Base-by-base conservation (phyloP, 2,797 vertebrate species). In the Artibeus lituratus region DNA sequence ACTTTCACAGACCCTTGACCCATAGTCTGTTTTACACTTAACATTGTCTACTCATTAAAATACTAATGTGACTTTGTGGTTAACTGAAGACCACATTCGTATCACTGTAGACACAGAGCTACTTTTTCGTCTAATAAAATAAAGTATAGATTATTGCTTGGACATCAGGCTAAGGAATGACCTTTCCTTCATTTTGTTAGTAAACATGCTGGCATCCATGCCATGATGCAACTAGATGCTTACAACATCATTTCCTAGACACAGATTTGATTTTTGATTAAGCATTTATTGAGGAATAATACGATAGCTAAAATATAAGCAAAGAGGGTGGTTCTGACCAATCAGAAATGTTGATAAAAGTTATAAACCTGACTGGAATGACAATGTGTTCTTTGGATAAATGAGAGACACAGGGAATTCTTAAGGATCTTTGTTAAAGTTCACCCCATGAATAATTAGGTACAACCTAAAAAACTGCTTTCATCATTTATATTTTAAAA, bases 401-500 rank as follows among this genome's bases (percentile, higher is more conserved):
- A 67, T 65, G 24, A 57, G n/a, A 83, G 74, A 57, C 18, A 55
- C 37, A 15, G 12, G 16, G n/a, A 37, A 57, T 73, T 87, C 32
- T 90, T 77, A 94, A 93, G 77, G 49, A 91, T 42, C n/a, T 57
- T 77, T 42, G 16, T 72, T 90, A 51, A 94, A 91, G 78, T 86
- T 94, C 7, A 47, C 70, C 19, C 62, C 5, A 29, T 77, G 90
- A 80, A 62, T 90, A 84, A 57, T 49, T 87, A 87, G 91, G 22
- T 78, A 67, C 24, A 87, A 55, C 10, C 35, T 91, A 67, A 90
- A 91, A 91, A 90, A 57, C 26, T 67, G 5, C 87, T 95, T 74
- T 84, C 15, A 67, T 18, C 72, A 94, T 29, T 87, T 95, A 47
- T 42, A 87, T 72, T 87, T 93, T 22, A 47, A 94, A 94, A 93